These are phyloP conservation scores for Leptonema lineaticorne DNA, from an alignment of 1,140 invertebrate species.

Conservation along the genomic window DNA sequence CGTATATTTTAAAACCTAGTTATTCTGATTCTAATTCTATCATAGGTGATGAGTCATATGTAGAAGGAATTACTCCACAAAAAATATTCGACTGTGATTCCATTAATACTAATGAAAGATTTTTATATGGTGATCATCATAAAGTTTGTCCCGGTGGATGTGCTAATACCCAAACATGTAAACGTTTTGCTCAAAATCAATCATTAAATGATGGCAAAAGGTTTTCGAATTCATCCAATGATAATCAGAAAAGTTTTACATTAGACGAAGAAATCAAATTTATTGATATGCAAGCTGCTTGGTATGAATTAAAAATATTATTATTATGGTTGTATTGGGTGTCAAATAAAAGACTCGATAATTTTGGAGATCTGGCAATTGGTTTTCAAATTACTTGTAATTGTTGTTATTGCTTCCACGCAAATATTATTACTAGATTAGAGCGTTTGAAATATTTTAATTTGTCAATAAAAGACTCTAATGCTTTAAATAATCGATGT, in stretches of 20 bases:
- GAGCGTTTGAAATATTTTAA: neutral
- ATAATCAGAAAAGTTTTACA: neutral
- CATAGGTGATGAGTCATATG: neutral
- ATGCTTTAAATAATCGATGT: neutral
- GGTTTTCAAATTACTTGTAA: slow-evolving; percentile 22
- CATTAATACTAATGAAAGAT: slow-evolving; percentile 27
- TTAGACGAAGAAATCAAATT: slow-evolving; percentile 7
- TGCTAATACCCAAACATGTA: slow-evolving; percentile 25
- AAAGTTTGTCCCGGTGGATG: slow-evolving; percentile 31
- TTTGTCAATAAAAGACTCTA: neutral
- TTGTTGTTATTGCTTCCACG: slow-evolving; percentile 21
- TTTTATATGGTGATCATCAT: neutral
- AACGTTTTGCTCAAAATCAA: neutral
- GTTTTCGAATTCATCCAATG: no score
- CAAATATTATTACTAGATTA: neutral
- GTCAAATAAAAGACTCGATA: neutral
- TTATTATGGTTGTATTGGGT: slow-evolving; percentile 21
- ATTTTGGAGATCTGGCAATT: slow-evolving; percentile 13
- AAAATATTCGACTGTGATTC: slow-evolving; percentile 37
- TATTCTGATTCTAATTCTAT: neutral
- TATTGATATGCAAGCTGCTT: slow-evolving; percentile 20
- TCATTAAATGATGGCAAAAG: neutral
- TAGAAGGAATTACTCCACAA: slow-evolving; percentile 18
- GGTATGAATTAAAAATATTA: slow-evolving; percentile 16
- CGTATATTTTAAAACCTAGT: slow-evolving; percentile 8